phyloP scores from a whole-genome alignment of 30 jellyfish, hydroid and myxozoan genomes.

The Aurelia aurita complex sp. Pacific region DNA sequence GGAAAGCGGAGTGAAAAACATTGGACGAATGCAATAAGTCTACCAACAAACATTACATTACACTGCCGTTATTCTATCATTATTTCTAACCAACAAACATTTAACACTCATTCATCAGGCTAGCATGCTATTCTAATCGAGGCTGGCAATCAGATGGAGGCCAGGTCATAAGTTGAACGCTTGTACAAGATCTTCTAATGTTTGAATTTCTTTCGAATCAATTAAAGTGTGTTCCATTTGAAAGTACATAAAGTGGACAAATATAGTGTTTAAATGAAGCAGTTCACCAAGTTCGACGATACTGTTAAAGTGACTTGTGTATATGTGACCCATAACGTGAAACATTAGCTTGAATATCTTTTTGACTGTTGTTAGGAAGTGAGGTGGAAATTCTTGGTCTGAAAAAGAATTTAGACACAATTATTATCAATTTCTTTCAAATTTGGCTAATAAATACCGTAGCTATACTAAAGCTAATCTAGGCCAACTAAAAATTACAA shows the following conservation, averaged over 20 bases:
- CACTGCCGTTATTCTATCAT: too few species aligned
- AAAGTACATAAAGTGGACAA: slow-evolving; percentile 95
- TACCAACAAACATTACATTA: too few species aligned
- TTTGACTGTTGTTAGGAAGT: slow-evolving; percentile 76
- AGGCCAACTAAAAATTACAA: too few species aligned
- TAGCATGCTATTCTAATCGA: slow-evolving; percentile 11
- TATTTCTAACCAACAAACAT: too few species aligned
- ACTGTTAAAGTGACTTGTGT: slow-evolving; percentile 81
- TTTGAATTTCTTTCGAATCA: slow-evolving; percentile 88
- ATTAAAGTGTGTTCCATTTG: slow-evolving; percentile 92
- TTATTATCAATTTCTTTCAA: too few species aligned
- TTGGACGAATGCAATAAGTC: too few species aligned
- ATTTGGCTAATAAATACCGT: too few species aligned
- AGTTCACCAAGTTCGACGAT: slow-evolving; percentile 73
- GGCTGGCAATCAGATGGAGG: background rate
- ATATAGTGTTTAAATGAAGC: slow-evolving; percentile 75
- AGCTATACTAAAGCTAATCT: too few species aligned
- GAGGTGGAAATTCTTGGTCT: slow-evolving; percentile 80
- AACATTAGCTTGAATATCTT: slow-evolving; percentile 84
- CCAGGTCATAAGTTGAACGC: slow-evolving; percentile 83
- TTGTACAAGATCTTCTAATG: slow-evolving; percentile 90
- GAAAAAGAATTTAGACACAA: slow-evolving; percentile 7
- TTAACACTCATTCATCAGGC: background rate
- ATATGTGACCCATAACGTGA: slow-evolving; percentile 93
- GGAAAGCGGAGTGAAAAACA: too few species aligned